These are phyloP conservation scores for Phaedon cochleariae DNA, from an alignment of 2,888 invertebrate species.

Conservation along the genomic window DNA sequence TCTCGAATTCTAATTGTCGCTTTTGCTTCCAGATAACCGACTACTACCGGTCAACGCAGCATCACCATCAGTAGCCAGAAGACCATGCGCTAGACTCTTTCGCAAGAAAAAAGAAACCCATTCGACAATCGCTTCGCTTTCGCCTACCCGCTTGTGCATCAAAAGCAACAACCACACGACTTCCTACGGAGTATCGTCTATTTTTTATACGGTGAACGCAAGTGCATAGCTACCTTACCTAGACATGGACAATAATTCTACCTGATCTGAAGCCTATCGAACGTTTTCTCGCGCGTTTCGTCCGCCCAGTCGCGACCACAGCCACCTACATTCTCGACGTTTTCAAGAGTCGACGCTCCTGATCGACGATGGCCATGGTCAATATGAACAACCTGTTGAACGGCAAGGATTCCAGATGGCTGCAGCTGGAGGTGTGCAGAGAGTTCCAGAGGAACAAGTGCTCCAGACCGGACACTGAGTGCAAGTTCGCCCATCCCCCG, in stretches of 20 bases:
- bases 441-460: constrained; percentile 99
- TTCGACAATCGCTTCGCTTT: constrained; percentile 61
- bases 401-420: constrained; percentile 99
- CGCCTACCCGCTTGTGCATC: constrained; percentile 60
- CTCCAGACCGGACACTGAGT: constrained; percentile 98
- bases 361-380: constrained; percentile 81
- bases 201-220: constrained; percentile 47
- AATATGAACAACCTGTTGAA: constrained; percentile 97
- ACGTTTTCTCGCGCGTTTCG: constrained; percentile 41
- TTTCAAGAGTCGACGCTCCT: constrained; percentile 4
- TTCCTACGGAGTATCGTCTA: constrained; percentile 45
- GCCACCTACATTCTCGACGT: constrained; percentile 30
- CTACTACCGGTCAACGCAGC: constrained; percentile 49
- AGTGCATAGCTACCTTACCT: constrained; percentile 30
- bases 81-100: constrained; percentile 60
- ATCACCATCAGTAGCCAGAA: constrained; percentile 55
- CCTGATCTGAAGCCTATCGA: constrained; percentile 49
- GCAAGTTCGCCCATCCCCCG: constrained; percentile 99
- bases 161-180: constrained; percentile 33
- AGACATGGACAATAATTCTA: constrained; percentile 59
- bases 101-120: constrained; percentile 38
- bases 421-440: constrained; percentile 98
- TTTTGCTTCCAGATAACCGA: constrained; percentile 53
- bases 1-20: constrained; percentile 45
- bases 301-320: constrained; percentile 51